Conservation (phyloP, 2,113 vertebrate genomes). For the Dipodomys stephensi region DNA sequence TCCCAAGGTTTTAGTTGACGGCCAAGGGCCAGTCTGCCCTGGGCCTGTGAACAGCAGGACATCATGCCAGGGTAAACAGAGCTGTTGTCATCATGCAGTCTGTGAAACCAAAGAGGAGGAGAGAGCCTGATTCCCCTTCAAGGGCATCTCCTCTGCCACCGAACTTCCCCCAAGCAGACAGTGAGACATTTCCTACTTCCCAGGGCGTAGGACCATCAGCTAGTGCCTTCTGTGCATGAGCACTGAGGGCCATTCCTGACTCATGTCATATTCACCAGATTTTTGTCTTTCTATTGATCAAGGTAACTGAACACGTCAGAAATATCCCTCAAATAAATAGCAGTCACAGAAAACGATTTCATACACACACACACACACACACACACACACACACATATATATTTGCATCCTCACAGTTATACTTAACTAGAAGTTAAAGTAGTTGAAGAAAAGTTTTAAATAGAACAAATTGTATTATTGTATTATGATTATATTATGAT, state of each 20-base stretch:
- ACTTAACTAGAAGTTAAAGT: neutral
- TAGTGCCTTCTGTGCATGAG: neutral
- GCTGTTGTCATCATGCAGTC: neutral
- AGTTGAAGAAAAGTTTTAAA: neutral
- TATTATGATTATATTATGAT: neutral
- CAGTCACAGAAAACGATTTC: neutral
- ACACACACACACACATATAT: neutral
- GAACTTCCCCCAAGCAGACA: too few relatives aligned
- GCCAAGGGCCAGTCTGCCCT: neutral
- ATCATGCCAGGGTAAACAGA: neutral
- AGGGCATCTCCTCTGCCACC: neutral
- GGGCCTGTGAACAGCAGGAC: neutral
- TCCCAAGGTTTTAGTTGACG: neutral
- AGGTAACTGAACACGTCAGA: neutral
- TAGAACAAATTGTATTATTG: neutral
- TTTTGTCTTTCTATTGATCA: neutral
- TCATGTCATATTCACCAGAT: neutral
- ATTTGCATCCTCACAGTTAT: neutral
- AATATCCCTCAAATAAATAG: neutral
- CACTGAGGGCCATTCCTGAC: neutral
- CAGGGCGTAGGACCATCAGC: neutral
- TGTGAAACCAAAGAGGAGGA: neutral
- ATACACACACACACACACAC: neutral
- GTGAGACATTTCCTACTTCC: too few relatives aligned
- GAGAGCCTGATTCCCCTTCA: too few relatives aligned